Percentiles rank a stretch among this genome's conserved stretches.
phyloP scores from a whole-genome alignment of 2,113 vertebrate species.

The Leptobrachium leishanense region DNA sequence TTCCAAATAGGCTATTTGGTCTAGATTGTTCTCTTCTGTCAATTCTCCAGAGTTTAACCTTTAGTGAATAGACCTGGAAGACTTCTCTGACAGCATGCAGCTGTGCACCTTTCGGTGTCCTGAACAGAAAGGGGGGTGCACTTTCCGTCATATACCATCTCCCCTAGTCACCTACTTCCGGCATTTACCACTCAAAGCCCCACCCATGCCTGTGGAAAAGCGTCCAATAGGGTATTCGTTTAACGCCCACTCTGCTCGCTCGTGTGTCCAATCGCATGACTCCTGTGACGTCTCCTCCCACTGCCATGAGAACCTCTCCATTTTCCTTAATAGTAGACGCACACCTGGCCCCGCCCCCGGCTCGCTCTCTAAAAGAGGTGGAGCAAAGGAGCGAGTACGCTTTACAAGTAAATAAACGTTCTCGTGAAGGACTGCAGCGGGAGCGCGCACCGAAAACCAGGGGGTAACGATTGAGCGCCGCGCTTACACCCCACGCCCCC shows the following conservation, averaged over 20 bases:
- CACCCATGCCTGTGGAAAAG: too few relatives aligned
- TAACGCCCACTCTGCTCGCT: neutral
- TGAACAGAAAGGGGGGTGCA: too few relatives aligned
- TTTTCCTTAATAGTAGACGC: neutral
- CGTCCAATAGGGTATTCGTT: too few relatives aligned
- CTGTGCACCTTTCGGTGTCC: too few relatives aligned
- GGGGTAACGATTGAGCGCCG: neutral
- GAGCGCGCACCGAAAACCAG: slow-evolving; percentile 14
- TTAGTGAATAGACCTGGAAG: too few relatives aligned
- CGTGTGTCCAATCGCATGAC: neutral
- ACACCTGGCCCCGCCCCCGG: neutral
- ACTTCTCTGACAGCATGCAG: too few relatives aligned
- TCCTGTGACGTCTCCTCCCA: neutral
- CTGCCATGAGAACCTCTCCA: neutral
- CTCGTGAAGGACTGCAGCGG: neutral
- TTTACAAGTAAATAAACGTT: slow-evolving; percentile 42
- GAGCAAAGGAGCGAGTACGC: neutral
- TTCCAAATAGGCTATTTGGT: too few relatives aligned
- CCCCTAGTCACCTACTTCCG: too few relatives aligned
- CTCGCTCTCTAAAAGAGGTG: slow-evolving; percentile 2
- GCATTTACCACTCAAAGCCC: too few relatives aligned
- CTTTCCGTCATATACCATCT: too few relatives aligned
- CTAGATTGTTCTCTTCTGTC: too few relatives aligned
- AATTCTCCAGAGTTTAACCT: too few relatives aligned
- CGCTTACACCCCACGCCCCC: neutral